Conservation (phyloP, 2,113 vertebrate species). For the Lynx canadensis region DNA sequence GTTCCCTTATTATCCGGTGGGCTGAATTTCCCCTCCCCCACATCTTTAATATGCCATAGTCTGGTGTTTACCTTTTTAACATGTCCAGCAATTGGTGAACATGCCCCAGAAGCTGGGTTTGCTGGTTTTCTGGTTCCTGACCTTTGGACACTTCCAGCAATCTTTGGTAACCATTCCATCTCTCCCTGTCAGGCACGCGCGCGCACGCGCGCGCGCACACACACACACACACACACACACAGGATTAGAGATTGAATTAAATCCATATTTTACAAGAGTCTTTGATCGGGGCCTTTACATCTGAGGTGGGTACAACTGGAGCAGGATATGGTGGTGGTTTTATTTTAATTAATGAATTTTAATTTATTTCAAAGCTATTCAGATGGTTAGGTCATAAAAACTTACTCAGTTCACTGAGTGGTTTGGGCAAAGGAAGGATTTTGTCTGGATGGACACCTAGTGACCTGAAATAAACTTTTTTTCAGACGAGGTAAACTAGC, state of each 20-base stretch:
- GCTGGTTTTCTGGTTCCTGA: background rate
- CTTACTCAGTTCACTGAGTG: background rate
- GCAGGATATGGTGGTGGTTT: background rate
- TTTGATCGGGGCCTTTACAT: background rate
- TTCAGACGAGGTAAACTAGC: background rate
- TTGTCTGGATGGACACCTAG: background rate
- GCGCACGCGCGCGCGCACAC: fast-evolving
- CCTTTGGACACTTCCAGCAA: background rate
- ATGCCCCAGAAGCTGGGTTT: background rate
- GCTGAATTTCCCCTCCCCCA: background rate
- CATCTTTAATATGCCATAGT: background rate
- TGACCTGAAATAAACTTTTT: background rate
- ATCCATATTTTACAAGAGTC: background rate
- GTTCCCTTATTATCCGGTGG: background rate
- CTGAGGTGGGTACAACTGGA: background rate
- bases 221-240: fast-evolving
- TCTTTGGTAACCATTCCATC: background rate
- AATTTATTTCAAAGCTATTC: background rate
- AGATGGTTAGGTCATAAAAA: conserved; percentile 4
- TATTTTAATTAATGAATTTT: background rate
- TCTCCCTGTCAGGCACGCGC: background rate
- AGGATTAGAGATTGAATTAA: background rate
- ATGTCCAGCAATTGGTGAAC: background rate
- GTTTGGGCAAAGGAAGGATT: background rate
- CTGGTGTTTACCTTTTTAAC: background rate